Conservation (phyloP, 2,888 invertebrate species). For the Catocala sponsa region DNA sequence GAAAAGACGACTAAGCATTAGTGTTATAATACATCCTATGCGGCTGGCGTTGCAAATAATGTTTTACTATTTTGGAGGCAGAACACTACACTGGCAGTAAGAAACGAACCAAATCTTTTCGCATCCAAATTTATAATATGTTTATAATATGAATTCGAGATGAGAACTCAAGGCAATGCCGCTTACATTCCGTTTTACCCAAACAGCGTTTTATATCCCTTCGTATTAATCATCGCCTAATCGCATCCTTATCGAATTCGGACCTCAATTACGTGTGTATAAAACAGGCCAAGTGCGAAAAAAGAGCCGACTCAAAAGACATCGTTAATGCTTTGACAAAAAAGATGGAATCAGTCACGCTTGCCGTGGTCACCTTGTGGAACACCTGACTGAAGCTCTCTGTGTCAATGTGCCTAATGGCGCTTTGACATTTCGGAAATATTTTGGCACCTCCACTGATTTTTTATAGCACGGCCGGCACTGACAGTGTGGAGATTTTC, state of each 20-base stretch:
- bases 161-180: too few species aligned
- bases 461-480: neutral
- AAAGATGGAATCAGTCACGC: constrained; percentile 71
- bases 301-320: constrained; percentile 71
- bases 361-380: constrained; percentile 43
- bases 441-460: neutral
- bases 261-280: constrained; percentile 83
- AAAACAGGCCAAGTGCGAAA: constrained; percentile 77
- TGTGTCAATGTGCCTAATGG: constrained; percentile 37
- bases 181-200: constrained; percentile 10
- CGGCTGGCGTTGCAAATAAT: too few species aligned
- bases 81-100: too few species aligned
- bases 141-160: too few species aligned
- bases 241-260: constrained; percentile 85
- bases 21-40: too few species aligned
- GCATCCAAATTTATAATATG: too few species aligned
- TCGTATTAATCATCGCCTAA: constrained; percentile 82
- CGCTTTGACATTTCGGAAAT: constrained; percentile 15
- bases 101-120: too few species aligned
- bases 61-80: too few species aligned
- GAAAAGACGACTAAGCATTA: too few species aligned
- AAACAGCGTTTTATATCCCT: constrained; percentile 42
- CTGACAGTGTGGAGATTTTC: too few species aligned
- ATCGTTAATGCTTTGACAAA: constrained; percentile 74
- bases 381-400: constrained; percentile 40